Conservation (phyloP, 2,888 invertebrate species). For the Cyclophora punctaria region DNA sequence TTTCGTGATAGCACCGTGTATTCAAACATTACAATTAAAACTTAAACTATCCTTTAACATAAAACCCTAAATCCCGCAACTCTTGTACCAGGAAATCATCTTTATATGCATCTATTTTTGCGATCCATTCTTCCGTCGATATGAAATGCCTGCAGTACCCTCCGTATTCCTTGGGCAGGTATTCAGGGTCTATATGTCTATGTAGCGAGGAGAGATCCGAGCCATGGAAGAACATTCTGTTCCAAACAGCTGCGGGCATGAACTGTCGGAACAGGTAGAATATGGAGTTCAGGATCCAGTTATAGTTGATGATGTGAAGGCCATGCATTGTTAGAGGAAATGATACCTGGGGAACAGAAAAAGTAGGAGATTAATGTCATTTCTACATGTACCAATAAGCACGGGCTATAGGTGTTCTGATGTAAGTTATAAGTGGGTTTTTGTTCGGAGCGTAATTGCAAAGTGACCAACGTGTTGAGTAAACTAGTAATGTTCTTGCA, state of each 20-base stretch:
- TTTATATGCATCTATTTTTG: constrained; percentile 67
- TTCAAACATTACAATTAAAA: not conserved
- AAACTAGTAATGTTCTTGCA: too few species aligned
- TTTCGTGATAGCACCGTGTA: not conserved
- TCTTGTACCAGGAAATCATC: constrained; percentile 76
- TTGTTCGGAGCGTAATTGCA: too few species aligned
- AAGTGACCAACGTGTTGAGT: too few species aligned
- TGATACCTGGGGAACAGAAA: constrained; percentile 68
- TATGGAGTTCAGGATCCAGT: constrained; percentile 84
- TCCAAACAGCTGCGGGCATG: constrained; percentile 78
- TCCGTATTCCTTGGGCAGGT: constrained; percentile 55
- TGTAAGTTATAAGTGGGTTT: too few species aligned
- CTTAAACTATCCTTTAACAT: constrained; percentile 25
- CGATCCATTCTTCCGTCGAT: constrained; percentile 78
- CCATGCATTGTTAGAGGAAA: constrained; percentile 83
- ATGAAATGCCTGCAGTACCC: constrained; percentile 70
- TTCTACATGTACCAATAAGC: too few species aligned
- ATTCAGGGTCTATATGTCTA: constrained; percentile 47
- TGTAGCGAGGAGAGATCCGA: constrained; percentile 53
- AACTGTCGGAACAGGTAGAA: constrained; percentile 86
- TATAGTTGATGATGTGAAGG: constrained; percentile 85
- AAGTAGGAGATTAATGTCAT: too few species aligned
- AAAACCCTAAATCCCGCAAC: constrained; percentile 76
- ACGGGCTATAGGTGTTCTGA: too few species aligned
- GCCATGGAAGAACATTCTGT: constrained; percentile 61